phyloP scores from a whole-genome alignment of 1,140 invertebrate species.

The Drosophila albomicans region DNA sequence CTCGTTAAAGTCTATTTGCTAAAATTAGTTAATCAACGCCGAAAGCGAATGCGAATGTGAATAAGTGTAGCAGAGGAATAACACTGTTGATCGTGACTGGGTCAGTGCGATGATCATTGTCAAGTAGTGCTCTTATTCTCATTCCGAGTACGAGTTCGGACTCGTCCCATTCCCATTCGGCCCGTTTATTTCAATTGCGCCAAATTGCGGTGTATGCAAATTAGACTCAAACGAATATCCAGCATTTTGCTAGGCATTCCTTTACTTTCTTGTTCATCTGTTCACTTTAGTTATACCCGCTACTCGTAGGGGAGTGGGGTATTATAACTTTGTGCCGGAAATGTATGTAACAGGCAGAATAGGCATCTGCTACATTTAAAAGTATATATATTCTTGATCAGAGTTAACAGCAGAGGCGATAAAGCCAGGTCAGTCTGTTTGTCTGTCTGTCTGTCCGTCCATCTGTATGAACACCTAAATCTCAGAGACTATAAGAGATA shows the following conservation, averaged over 20 bases:
- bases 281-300: neutral
- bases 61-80: neutral
- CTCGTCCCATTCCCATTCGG: neutral
- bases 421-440: too few species aligned
- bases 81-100: slow-evolving; percentile 16
- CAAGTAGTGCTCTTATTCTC: slow-evolving; percentile 45
- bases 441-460: too few species aligned
- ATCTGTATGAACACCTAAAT: too few species aligned
- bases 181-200: slow-evolving; percentile 61
- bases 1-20: slow-evolving; percentile 63
- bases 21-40: slow-evolving; percentile 77
- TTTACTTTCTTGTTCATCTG: neutral
- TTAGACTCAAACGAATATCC: slow-evolving; percentile 18
- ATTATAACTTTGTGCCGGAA: too few species aligned
- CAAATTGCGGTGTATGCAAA: slow-evolving; percentile 73
- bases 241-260: neutral
- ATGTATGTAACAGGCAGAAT: too few species aligned
- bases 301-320: too few species aligned
- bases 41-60: slow-evolving; percentile 1
- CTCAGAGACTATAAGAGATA: too few species aligned
- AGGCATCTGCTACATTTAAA: too few species aligned
- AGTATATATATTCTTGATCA: too few species aligned
- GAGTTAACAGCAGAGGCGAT: too few species aligned
- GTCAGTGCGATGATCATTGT: slow-evolving; percentile 40
- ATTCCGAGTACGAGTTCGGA: too few species aligned